Evolutionary conservation across 2,888 invertebrate genomes (phyloP).

Genomic region (Tenthredo scrophulariae): DNA sequence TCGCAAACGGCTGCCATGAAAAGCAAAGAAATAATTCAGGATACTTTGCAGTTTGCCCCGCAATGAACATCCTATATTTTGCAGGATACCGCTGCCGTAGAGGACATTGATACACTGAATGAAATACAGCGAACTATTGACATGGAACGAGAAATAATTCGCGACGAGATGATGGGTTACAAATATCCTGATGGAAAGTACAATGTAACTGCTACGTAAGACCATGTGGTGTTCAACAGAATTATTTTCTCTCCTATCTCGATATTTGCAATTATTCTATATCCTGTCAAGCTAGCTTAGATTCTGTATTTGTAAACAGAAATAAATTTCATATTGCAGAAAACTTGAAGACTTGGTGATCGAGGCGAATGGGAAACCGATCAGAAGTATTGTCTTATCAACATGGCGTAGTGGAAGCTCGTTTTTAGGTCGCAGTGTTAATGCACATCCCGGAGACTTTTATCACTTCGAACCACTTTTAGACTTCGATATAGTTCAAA

Average conservation of each 20-base stretch:
- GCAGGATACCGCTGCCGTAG: not conserved
- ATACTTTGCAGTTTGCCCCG: no score
- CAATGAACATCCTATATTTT: not conserved
- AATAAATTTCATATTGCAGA: constrained; percentile 63
- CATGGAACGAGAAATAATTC: constrained; percentile 80
- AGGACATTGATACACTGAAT: constrained; percentile 63
- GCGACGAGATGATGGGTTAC: constrained; percentile 82
- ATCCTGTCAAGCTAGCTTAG: no score
- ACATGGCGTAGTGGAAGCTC: constrained; percentile 96
- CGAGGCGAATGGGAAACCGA: constrained; percentile 86
- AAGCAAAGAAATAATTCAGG: no score
- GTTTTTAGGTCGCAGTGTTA: constrained; percentile 91
- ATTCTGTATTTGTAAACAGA: no score
- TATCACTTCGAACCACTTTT: constrained; percentile 95
- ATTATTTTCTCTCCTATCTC: not conserved
- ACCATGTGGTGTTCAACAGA: constrained; percentile 60
- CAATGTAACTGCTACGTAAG: constrained; percentile 78
- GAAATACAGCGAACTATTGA: constrained; percentile 82
- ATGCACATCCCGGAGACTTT: constrained; percentile 91
- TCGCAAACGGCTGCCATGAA: no score
- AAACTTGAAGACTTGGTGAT: constrained; percentile 85
- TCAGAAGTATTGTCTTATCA: constrained; percentile 89
- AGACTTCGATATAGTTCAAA: constrained; percentile 90
- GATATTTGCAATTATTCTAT: not conserved
- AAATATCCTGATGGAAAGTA: constrained; percentile 81